Conservation (phyloP, 2,113 vertebrate genomes). For the Phylloscopus whistleri region DNA sequence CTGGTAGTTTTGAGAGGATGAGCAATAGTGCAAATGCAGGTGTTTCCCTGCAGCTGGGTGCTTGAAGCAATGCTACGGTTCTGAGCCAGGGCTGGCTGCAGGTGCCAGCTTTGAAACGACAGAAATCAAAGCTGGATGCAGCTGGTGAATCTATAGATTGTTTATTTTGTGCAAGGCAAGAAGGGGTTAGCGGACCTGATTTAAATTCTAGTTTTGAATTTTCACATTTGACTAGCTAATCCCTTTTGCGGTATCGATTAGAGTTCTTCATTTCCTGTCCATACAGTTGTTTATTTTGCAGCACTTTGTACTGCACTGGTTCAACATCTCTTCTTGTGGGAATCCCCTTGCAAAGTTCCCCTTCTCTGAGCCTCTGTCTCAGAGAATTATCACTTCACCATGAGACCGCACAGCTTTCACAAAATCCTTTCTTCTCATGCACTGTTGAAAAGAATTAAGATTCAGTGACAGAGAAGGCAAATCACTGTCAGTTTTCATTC, state of each 20-base stretch:
- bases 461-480: neutral
- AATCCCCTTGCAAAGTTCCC: constrained; percentile 60
- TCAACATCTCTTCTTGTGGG: constrained; percentile 3
- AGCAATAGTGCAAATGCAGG: neutral
- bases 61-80: neutral
- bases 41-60: constrained; percentile 46
- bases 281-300: constrained; percentile 43
- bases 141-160: neutral
- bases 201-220: constrained; percentile 25
- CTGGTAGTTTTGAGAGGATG: neutral
- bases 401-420: neutral
- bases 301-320: neutral
- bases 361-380: neutral
- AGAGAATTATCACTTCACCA: neutral
- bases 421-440: neutral
- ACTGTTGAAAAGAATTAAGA: neutral
- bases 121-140: neutral
- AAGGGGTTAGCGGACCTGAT: neutral
- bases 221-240: constrained; percentile 41
- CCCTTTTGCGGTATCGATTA: neutral
- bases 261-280: constrained; percentile 34
- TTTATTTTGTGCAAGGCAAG: neutral
- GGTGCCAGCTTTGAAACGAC: constrained; percentile 9
- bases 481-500: neutral
- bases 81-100: neutral